Conservation (phyloP, 2,888 invertebrate species). For the Smittia aterrima region DNA sequence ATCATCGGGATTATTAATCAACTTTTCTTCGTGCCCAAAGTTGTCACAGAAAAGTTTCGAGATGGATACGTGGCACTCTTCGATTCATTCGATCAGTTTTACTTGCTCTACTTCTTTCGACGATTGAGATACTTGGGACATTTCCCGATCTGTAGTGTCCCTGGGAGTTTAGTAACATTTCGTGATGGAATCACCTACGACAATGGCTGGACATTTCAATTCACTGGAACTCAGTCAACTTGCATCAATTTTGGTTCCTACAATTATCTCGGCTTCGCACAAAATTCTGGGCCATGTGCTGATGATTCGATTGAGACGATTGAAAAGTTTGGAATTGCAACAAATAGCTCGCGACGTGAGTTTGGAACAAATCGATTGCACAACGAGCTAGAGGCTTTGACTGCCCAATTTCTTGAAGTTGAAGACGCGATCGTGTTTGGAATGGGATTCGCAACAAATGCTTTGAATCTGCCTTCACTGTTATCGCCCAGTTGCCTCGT, state of each 20-base stretch:
- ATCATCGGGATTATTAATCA: slow-evolving; percentile 92
- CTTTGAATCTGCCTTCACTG: slow-evolving; percentile 86
- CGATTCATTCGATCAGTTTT: slow-evolving; percentile 84
- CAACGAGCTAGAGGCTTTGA: slow-evolving; percentile 73
- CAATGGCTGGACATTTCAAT: slow-evolving; percentile 92
- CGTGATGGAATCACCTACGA: slow-evolving; percentile 83
- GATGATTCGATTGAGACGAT: slow-evolving; percentile 68
- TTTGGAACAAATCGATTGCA: slow-evolving; percentile 73
- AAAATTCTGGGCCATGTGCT: slow-evolving; percentile 74
- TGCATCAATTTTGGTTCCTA: slow-evolving; percentile 97
- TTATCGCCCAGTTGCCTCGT: slow-evolving; percentile 82
- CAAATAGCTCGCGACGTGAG: slow-evolving; percentile 76
- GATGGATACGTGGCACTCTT: slow-evolving; percentile 81
- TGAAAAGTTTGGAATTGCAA: slow-evolving; percentile 70
- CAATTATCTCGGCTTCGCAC: slow-evolving; percentile 97
- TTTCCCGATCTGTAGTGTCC: slow-evolving; percentile 89
- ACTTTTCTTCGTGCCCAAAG: slow-evolving; percentile 78
- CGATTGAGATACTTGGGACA: slow-evolving; percentile 95
- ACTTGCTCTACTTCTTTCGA: slow-evolving; percentile 87
- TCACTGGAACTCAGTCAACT: slow-evolving; percentile 75
- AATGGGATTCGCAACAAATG: slow-evolving; percentile 99
- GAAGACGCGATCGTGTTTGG: slow-evolving; percentile 94
- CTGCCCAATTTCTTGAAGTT: slow-evolving; percentile 85
- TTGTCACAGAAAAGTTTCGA: slow-evolving; percentile 73
- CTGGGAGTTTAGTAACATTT: slow-evolving; percentile 80